Conservation (phyloP, 2,113 vertebrate species). For the Cinclus cinclus region DNA sequence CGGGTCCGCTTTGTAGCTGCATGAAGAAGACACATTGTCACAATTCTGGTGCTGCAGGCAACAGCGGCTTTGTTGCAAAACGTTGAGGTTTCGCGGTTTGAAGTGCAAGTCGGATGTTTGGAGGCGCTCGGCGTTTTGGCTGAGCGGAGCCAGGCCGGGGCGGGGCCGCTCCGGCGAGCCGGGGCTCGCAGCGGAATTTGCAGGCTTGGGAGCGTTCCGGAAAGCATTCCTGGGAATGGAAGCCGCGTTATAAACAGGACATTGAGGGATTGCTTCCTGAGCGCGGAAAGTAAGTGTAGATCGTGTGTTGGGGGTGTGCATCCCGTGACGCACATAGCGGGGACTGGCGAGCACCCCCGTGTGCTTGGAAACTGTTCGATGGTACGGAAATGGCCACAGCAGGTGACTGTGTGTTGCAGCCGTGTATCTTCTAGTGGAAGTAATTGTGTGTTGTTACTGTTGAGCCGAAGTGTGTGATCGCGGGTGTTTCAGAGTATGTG, state of each 20-base stretch:
- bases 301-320: fast-evolving
- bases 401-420: fast-evolving
- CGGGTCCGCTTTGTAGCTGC: not conserved
- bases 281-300: not conserved
- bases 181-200: not conserved
- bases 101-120: fast-evolving
- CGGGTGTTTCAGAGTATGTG: fast-evolving
- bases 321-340: fast-evolving
- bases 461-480: not conserved
- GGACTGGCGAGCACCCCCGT: fast-evolving
- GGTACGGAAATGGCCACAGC: fast-evolving
- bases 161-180: not conserved
- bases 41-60: not conserved
- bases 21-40: fast-evolving
- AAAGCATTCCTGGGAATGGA: not conserved
- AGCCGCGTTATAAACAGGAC: not conserved
- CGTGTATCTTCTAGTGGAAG: not conserved
- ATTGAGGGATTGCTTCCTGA: not conserved
- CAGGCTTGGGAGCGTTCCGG: fast-evolving
- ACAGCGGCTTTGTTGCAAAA: not conserved
- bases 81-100: not conserved
- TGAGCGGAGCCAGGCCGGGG: not conserved
- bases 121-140: fast-evolving
- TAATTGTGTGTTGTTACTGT: not conserved
- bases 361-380: fast-evolving